Evolutionary conservation across 2,888 invertebrate genomes (phyloP), one percentile per base, ranked within the genome.

Genomic region (Mylabris sibirica): DNA sequence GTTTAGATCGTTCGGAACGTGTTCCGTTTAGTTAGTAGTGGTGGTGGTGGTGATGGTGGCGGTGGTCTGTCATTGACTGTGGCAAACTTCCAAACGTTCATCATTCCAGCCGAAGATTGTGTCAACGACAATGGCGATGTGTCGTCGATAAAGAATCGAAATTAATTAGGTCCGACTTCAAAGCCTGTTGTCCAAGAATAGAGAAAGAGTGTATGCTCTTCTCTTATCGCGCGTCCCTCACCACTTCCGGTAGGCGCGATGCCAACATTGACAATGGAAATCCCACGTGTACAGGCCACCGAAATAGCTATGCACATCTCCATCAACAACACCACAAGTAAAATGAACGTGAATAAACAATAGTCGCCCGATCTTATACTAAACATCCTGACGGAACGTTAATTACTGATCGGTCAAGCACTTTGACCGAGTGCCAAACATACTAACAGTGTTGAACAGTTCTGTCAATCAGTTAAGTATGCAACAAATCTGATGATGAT

Each of bases 181-280:
- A 83, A 82, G 81, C 78, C 77, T 77, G 81, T 80, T 80, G 82
- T 82, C 82, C 82, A 83, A 82, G 81, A 71, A 75, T 77, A 76
- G 72, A 72, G 78, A 81, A 82, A 81, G 81, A 81, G 81, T 76
- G 74, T 73, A 67, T 72, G 64, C 71, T 69, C 74, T 68, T 72
- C 74, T 69, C 71, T 73, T 71, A 67, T 67, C 74, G 67, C 74
- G 76, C 77, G 72, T 73, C 74, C 78, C 76, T 70, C 75, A 26
- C 68, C 72, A 78, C 81, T 83, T 83, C 82, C 82, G 81, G 82
- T 79, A 81, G 83, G 83, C 83, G 76, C 80, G 73, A 74, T 84
- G 84, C 84, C 84, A 84, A 83, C 81, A 80, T 77, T 81, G 82
- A 84, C 84, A 84, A 84, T 84, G 83, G 83, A 83, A 84, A 83